Evolutionary conservation across 2,113 vertebrate genomes (phyloP).

Genomic region (Nanorana parkeri): DNA sequence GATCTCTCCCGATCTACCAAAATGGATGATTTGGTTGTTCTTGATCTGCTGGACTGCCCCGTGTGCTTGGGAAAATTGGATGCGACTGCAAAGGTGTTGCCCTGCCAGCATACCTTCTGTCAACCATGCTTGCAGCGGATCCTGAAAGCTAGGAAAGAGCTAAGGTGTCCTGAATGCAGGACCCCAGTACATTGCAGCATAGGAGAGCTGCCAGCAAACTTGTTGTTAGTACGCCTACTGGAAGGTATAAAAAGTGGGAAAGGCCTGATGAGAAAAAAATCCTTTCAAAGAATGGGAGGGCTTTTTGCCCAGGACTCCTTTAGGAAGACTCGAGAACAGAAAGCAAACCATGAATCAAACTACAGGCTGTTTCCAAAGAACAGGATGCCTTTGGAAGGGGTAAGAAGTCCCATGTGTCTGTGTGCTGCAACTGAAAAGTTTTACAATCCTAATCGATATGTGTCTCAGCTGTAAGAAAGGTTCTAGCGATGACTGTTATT

Average conservation of each 20-base stretch:
- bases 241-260: slow-evolving; percentile 75
- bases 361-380: slow-evolving; percentile 70
- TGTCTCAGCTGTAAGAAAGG: too few relatives aligned
- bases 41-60: slow-evolving; percentile 87
- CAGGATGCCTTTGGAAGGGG: slow-evolving; percentile 76
- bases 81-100: slow-evolving; percentile 86
- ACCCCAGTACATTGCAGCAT: slow-evolving; percentile 78
- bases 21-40: slow-evolving; percentile 85
- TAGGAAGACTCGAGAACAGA: slow-evolving; percentile 66
- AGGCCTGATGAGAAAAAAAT: slow-evolving; percentile 64
- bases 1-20: slow-evolving; percentile 60
- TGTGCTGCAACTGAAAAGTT: too few relatives aligned
- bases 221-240: slow-evolving; percentile 84
- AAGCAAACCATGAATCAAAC: slow-evolving; percentile 68
- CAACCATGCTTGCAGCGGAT: slow-evolving; percentile 85
- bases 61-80: slow-evolving; percentile 87
- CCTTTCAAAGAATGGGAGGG: slow-evolving; percentile 64
- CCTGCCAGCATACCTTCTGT: slow-evolving; percentile 97
- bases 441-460: too few relatives aligned
- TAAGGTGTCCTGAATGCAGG: slow-evolving; percentile 88
- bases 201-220: slow-evolving; percentile 87
- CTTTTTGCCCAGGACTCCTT: slow-evolving; percentile 68
- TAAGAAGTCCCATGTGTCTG: slow-evolving; percentile 65
- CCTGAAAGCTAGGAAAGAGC: slow-evolving; percentile 77
- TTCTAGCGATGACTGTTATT: too few relatives aligned